A percentile compares a stretch with the other conserved stretches of the same genome.
Conservation (phyloP, 92 coral and sea anemone species). For the Hydrozoanthus gracilis region DNA sequence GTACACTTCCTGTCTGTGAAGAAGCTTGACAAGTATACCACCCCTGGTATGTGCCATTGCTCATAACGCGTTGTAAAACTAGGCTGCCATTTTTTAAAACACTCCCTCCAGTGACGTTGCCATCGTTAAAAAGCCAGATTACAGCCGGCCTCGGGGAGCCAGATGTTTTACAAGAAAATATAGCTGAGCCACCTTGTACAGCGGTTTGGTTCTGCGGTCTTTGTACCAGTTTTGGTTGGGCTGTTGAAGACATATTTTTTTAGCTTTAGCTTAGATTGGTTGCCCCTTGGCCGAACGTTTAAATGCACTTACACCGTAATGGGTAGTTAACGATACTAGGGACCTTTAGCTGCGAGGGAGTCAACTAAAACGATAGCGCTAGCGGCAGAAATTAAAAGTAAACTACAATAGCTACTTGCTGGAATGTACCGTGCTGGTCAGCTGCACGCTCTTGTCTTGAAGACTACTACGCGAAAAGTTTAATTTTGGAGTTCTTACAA, state of each 20-base stretch:
- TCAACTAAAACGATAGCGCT: too few species aligned
- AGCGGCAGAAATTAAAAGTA: background rate
- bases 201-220: constrained; percentile 28
- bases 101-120: constrained; percentile 55
- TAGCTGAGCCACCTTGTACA: constrained; percentile 38
- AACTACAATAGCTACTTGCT: too few species aligned
- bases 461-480: too few species aligned
- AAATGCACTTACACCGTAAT: background rate
- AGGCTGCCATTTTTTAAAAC: constrained; percentile 54
- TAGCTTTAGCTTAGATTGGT: too few species aligned
- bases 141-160: constrained; percentile 63
- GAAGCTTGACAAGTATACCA: constrained; percentile 50
- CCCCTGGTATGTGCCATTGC: constrained; percentile 52
- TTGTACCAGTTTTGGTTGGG: background rate
- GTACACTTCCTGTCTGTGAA: constrained; percentile 25
- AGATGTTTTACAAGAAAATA: constrained; percentile 41
- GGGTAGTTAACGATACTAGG: too few species aligned
- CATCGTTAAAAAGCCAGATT: constrained; percentile 55
- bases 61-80: constrained; percentile 44
- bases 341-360: too few species aligned
- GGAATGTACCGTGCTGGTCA: too few species aligned
- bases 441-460: too few species aligned
- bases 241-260: background rate
- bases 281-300: background rate
- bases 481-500: too few species aligned